Evolutionary conservation across 23 tunicate species (phyloP).

Genomic region (Trididemnum nubilum): DNA sequence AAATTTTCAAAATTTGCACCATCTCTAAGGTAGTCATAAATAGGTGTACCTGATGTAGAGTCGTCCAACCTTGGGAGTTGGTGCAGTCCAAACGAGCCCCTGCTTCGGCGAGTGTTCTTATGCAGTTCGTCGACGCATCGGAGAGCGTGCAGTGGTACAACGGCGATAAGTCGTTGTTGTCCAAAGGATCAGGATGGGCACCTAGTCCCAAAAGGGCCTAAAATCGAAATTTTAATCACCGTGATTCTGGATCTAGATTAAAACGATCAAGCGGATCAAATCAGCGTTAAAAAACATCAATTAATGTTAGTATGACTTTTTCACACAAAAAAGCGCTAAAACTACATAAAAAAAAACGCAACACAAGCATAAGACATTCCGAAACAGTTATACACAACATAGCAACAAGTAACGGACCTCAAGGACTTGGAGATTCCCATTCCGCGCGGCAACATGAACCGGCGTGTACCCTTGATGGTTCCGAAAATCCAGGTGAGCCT

Average conservation of each 20-base stretch:
- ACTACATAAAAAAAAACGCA: too few species aligned
- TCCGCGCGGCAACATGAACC: conserved; percentile 74
- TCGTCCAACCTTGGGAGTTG: conserved; percentile 88
- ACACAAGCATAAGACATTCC: too few species aligned
- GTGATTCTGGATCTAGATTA: too few species aligned
- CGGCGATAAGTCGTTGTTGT: conserved; percentile 63
- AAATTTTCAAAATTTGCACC: too few species aligned
- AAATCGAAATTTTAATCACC: too few species aligned
- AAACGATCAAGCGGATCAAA: too few species aligned
- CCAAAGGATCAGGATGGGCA: conserved; percentile 71
- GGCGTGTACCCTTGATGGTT: conserved; percentile 79
- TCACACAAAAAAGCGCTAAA: too few species aligned
- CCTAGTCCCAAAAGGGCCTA: conserved; percentile 74
- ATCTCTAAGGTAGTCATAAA: too few species aligned
- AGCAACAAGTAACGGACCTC: too few species aligned
- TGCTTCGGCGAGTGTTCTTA: conserved; percentile 28
- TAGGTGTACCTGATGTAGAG: conserved; percentile 92
- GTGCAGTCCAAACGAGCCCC: conserved; percentile 43
- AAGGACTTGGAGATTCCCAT: conserved; percentile 50
- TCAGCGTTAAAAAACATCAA: too few species aligned
- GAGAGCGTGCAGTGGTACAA: conserved; percentile 71
- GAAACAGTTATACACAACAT: too few species aligned
- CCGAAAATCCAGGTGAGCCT: conserved; percentile 89
- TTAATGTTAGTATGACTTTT: too few species aligned
- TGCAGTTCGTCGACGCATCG: conserved; percentile 32